Evolutionary conservation across 2,797 vertebrate species (phyloP).

Genomic region (Sebastes jordani): DNA sequence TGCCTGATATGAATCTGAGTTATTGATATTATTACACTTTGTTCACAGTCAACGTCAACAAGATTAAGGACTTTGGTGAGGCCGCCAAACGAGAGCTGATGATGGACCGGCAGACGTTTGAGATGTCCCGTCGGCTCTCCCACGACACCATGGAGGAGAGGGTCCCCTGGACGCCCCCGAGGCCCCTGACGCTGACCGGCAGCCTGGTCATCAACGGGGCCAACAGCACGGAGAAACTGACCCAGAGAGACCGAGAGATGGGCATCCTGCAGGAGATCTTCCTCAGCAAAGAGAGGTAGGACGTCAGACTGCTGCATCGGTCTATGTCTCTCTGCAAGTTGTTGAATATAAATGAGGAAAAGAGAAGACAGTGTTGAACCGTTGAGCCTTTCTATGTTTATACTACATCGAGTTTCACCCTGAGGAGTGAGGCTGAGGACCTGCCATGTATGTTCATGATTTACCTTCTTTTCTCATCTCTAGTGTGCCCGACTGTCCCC

Average conservation of each 20-base stretch:
- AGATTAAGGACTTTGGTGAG: slow-evolving; percentile 96
- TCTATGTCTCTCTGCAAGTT: too few relatives aligned
- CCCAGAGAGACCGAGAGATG: slow-evolving; percentile 92
- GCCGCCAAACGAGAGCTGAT: slow-evolving; percentile 94
- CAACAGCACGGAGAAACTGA: slow-evolving; percentile 90
- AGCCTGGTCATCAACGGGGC: slow-evolving; percentile 84
- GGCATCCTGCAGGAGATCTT: slow-evolving; percentile 97
- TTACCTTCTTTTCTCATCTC: neutral
- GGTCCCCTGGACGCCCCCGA: slow-evolving; percentile 87
- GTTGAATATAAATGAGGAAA: too few relatives aligned
- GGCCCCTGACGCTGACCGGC: slow-evolving; percentile 83
- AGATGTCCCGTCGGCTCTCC: slow-evolving; percentile 92
- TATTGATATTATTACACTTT: accelerated
- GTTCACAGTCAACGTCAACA: slow-evolving; percentile 92
- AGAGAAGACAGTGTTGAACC: too few relatives aligned
- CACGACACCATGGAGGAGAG: slow-evolving; percentile 96
- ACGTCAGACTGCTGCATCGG: neutral
- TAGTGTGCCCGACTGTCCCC: slow-evolving; percentile 88
- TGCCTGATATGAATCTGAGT: accelerated
- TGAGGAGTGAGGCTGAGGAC: neutral
- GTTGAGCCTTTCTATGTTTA: too few relatives aligned
- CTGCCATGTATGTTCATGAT: neutral
- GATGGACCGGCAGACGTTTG: slow-evolving; percentile 94
- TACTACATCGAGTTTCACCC: too few relatives aligned
- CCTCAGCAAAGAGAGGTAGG: slow-evolving; percentile 91